Evolutionary conservation across 2,113 vertebrate species (phyloP).

Genomic region (Paratilapia polleni): DNA sequence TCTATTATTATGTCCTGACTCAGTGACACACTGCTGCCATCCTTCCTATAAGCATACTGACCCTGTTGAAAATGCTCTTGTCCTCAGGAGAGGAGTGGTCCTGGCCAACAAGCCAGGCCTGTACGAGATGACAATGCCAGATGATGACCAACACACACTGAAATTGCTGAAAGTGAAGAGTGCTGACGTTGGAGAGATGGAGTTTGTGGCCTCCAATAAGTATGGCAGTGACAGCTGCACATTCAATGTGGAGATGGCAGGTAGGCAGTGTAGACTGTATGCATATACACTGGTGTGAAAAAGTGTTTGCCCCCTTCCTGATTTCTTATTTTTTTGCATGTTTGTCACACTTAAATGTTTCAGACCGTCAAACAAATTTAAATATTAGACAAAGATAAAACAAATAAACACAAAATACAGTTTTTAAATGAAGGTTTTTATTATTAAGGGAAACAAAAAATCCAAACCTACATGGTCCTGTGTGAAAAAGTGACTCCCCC

Average conservation of each 20-base stretch:
- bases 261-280: conserved; percentile 67
- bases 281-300: no score
- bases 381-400: no score
- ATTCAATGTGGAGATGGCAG: conserved; percentile 86
- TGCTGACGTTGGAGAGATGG: conserved; percentile 84
- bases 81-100: conserved; percentile 80
- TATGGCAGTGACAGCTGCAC: conserved; percentile 87
- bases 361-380: no score
- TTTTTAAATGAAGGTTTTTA: no score
- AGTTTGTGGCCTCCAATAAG: conserved; percentile 88
- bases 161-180: conserved; percentile 83
- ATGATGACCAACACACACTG: conserved; percentile 92
- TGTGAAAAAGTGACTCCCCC: no score
- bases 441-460: no score
- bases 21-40: background rate
- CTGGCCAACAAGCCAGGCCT: conserved; percentile 80
- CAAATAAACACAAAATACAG: no score
- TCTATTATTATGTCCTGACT: conserved; percentile 12
- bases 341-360: no score
- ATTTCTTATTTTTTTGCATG: no score
- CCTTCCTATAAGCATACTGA: background rate
- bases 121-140: conserved; percentile 89
- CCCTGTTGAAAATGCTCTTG: background rate
- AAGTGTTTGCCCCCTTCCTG: no score
- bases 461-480: no score